Conservation (phyloP, 2,113 vertebrate genomes). For the Macroglossus sobrinus region DNA sequence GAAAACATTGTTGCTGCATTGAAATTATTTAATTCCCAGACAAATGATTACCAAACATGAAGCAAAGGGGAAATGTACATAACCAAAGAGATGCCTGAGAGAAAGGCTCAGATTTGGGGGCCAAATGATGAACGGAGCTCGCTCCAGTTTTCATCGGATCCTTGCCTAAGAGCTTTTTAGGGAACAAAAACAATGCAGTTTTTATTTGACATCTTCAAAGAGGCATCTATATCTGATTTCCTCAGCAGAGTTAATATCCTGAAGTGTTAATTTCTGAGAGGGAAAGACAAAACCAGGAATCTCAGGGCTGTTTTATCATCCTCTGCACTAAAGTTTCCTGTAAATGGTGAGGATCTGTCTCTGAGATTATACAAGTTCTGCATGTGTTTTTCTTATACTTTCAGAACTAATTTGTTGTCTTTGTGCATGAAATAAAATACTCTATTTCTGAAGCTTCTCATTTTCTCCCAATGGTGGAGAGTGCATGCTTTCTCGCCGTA, state of each 20-base stretch:
- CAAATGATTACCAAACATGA: not conserved
- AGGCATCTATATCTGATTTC: not conserved
- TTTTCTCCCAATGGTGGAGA: not conserved
- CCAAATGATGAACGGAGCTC: not conserved
- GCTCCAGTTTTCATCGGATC: not conserved
- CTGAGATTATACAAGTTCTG: not conserved
- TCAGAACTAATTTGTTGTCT: not conserved
- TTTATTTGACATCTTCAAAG: not conserved
- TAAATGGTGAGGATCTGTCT: not conserved
- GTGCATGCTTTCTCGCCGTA: not conserved
- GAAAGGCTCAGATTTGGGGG: not conserved
- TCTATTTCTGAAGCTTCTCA: not conserved
- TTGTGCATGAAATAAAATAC: not conserved
- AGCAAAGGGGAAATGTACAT: not conserved
- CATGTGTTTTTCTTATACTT: not conserved
- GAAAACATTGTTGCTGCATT: not conserved
- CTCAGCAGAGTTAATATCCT: not conserved
- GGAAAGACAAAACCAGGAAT: not conserved
- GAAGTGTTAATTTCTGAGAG: not conserved
- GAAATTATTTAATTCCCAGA: not conserved
- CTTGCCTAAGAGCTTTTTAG: not conserved
- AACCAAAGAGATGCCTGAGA: not conserved
- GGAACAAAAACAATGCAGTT: not conserved
- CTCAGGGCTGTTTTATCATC: not conserved
- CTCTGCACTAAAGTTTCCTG: not conserved